A percentile compares a stretch with the other conserved stretches of the same genome.
phyloP scores from a whole-genome alignment of 2,888 invertebrate genomes.

The Odontothrips loti region DNA sequence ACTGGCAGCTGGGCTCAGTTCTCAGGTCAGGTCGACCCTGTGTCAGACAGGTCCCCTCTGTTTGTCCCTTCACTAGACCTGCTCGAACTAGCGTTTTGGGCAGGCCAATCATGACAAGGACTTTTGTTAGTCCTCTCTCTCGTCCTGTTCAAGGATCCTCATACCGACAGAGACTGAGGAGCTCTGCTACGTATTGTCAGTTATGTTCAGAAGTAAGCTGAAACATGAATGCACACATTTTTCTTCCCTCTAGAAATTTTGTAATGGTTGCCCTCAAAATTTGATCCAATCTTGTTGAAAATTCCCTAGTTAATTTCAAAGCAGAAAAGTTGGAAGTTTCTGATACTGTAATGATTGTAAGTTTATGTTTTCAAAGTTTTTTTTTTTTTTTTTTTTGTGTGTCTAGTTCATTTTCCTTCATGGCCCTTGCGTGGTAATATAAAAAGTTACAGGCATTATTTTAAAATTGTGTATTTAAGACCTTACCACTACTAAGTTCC shows the following conservation, averaged over 20 bases:
- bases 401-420: not conserved
- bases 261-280: no score
- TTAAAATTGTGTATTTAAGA: not conserved
- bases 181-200: slow-evolving; percentile 8
- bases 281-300: no score
- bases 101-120: slow-evolving; percentile 22
- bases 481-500: not conserved
- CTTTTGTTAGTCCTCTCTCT: slow-evolving; percentile 15
- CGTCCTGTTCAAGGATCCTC: not conserved
- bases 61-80: slow-evolving; percentile 14
- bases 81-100: slow-evolving; percentile 10
- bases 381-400: not conserved
- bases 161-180: slow-evolving; percentile 11
- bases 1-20: slow-evolving; percentile 24
- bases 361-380: slow-evolving; percentile 25
- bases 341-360: slow-evolving; percentile 15
- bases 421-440: not conserved
- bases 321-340: not conserved
- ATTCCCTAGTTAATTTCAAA: no score
- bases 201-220: slow-evolving; percentile 18
- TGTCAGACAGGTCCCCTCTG: not conserved
- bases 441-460: not conserved
- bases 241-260: no score
- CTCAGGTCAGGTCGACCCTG: not conserved
- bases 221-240: not conserved